Evolutionary conservation across 1,140 invertebrate genomes (phyloP).

Genomic region (Magallana ariakensis): DNA sequence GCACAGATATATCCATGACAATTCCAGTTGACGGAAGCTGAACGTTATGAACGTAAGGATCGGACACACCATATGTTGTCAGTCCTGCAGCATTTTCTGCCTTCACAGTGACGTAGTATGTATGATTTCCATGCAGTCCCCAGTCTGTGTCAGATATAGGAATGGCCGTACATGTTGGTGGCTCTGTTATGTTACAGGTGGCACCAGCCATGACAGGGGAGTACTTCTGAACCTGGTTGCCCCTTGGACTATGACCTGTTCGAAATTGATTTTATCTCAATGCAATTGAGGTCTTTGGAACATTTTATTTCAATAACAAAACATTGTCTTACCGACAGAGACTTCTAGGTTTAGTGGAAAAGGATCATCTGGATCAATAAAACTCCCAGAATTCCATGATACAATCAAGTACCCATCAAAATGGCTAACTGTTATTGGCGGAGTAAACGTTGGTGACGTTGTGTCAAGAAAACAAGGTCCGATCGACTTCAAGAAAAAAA

Average conservation of each 20-base stretch:
- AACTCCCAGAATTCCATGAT: constrained; percentile 35
- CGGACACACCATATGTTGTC: no score
- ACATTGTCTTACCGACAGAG: constrained; percentile 41
- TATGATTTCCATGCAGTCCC: constrained; percentile 52
- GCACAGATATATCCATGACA: constrained; percentile 54
- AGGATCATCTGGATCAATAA: constrained; percentile 44
- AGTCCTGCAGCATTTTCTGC: no score
- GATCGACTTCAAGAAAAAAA: constrained; percentile 2
- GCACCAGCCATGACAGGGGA: background rate
- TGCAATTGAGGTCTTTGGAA: no score
- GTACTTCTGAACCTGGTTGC: constrained; percentile 38
- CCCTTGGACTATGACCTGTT: constrained; percentile 33
- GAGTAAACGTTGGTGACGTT: constrained; percentile 43
- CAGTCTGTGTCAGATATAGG: constrained; percentile 40
- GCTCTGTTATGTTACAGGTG: constrained; percentile 7
- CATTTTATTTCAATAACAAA: no score
- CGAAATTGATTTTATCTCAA: background rate
- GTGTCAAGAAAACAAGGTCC: constrained; percentile 53
- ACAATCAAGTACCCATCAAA: constrained; percentile 29
- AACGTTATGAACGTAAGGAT: constrained; percentile 50
- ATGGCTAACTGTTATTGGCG: constrained; percentile 4
- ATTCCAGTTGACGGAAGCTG: constrained; percentile 47
- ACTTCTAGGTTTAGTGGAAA: constrained; percentile 41
- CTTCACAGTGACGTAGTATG: no score
- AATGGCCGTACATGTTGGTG: constrained; percentile 54